These are phyloP conservation scores for Pelecanoides urinatrix DNA, from an alignment of 2,113 vertebrate species.

Conservation along the genomic window DNA sequence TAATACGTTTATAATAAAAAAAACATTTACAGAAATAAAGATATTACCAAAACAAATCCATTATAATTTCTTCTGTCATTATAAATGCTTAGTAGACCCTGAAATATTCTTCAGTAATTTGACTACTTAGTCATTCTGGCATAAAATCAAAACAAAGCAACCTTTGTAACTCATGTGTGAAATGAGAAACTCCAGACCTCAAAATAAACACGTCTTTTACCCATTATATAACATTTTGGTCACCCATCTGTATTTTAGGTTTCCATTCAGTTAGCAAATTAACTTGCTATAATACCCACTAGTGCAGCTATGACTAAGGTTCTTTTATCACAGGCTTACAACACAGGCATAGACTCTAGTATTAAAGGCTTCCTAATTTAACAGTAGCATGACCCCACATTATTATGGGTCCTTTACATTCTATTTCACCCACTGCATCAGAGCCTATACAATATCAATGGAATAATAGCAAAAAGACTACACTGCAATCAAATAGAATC, in stretches of 20 bases:
- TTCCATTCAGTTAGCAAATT: slow-evolving; percentile 16
- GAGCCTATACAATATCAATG: not conserved
- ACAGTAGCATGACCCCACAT: not conserved
- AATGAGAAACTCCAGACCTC: slow-evolving; percentile 48
- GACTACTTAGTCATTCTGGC: slow-evolving; percentile 5
- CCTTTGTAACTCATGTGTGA: slow-evolving; percentile 62
- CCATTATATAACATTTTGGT: slow-evolving; percentile 1
- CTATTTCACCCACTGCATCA: not conserved
- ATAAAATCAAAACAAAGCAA: slow-evolving; percentile 38
- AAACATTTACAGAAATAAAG: not conserved
- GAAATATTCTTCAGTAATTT: slow-evolving; percentile 29
- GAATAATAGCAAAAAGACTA: not conserved
- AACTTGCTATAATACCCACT: not conserved
- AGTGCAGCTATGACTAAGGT: not conserved
- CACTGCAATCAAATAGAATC: not conserved
- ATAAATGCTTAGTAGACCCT: slow-evolving; percentile 44
- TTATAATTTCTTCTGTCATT: slow-evolving; percentile 4
- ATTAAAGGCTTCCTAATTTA: not conserved
- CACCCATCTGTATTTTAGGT: not conserved
- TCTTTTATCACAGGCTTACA: not conserved
- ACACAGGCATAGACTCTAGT: not conserved
- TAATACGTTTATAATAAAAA: not conserved
- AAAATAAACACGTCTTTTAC: not conserved
- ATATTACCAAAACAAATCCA: slow-evolving; percentile 25
- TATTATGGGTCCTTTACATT: not conserved